These are phyloP conservation scores for Callithrix jacchus DNA, from an alignment of 2,113 vertebrate genomes.

Conservation along the genomic window DNA sequence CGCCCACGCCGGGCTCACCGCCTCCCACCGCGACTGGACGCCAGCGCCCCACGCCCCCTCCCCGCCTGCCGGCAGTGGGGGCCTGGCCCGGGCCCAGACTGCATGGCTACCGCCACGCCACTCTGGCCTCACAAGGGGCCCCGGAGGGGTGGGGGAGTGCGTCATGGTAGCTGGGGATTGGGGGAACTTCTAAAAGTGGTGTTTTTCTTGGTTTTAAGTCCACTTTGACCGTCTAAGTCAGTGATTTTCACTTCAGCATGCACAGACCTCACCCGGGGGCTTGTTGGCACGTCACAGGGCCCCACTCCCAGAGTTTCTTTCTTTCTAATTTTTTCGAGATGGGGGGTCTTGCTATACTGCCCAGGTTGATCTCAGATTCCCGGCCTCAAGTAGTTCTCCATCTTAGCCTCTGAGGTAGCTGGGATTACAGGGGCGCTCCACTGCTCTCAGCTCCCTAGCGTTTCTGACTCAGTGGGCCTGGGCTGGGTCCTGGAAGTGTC, in stretches of 20 bases:
- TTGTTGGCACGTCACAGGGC: not conserved
- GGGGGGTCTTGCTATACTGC: no score
- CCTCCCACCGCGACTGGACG: rapidly evolving
- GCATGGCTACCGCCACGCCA: not conserved
- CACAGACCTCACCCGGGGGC: not conserved
- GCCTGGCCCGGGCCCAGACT: rapidly evolving
- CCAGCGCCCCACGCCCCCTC: not conserved
- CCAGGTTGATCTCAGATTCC: no score
- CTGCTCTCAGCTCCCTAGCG: no score
- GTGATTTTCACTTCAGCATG: not conserved
- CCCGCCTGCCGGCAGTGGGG: not conserved
- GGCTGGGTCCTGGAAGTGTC: no score
- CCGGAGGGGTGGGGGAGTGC: not conserved
- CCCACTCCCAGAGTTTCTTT: no score
- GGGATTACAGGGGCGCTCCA: no score
- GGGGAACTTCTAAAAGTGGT: not conserved
- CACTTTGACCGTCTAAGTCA: not conserved
- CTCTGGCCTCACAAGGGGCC: rapidly evolving
- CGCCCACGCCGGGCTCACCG: not conserved
- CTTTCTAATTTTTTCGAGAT: no score
- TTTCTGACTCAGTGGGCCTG: not conserved
- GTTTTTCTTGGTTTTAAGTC: not conserved
- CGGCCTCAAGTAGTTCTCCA: no score
- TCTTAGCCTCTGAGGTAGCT: no score
- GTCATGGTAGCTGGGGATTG: not conserved